phyloP scores from a whole-genome alignment of 2,797 vertebrate genomes.

The Sciaenops ocellatus region DNA sequence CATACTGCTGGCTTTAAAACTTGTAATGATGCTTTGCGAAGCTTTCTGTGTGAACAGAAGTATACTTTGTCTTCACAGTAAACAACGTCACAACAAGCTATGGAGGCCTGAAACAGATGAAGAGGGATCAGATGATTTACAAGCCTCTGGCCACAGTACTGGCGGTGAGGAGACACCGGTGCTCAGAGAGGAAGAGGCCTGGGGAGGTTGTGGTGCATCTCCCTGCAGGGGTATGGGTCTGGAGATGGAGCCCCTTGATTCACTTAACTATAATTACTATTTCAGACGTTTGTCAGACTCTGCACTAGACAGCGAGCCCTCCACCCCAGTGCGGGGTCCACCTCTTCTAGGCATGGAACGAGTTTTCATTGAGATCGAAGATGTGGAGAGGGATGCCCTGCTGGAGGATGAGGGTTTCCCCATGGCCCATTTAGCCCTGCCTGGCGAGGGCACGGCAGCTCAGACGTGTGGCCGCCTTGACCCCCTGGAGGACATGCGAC shows the following conservation, averaged over 20 bases:
- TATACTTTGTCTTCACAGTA: conserved; percentile 82
- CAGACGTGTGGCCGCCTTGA: conserved; percentile 86
- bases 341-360: conserved; percentile 82
- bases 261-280: conserved; percentile 90
- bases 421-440: conserved; percentile 70
- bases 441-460: conserved; percentile 79
- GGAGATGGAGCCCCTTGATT: conserved; percentile 87
- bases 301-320: conserved; percentile 88
- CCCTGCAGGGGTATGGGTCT: conserved; percentile 77
- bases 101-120: conserved; percentile 91
- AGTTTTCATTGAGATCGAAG: conserved; percentile 88
- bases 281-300: conserved; percentile 92
- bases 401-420: conserved; percentile 84
- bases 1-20: background rate
- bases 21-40: background rate
- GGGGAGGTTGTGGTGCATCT: conserved; percentile 79
- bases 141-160: conserved; percentile 76
- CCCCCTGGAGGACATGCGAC: conserved; percentile 87
- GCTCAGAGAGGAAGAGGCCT: conserved; percentile 77
- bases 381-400: conserved; percentile 89
- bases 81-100: conserved; percentile 96
- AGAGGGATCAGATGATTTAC: conserved; percentile 82
- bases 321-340: conserved; percentile 84
- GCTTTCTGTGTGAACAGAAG: background rate
- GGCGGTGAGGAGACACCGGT: conserved; percentile 75